These are phyloP conservation scores for Aplysia californica DNA, from an alignment of 1,140 invertebrate species.

Conservation along the genomic window DNA sequence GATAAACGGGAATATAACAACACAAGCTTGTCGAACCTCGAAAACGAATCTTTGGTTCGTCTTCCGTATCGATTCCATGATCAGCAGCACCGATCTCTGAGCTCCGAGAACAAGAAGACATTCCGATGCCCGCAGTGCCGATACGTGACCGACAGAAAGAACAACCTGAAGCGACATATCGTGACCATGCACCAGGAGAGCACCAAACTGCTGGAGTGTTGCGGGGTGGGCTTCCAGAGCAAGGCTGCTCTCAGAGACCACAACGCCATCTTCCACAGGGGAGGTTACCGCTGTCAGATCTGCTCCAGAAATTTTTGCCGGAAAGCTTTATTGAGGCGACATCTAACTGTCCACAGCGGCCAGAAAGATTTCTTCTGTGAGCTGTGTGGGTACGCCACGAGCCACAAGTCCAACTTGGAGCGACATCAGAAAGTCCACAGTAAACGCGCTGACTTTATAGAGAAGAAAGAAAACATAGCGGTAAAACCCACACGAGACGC, in stretches of 20 bases:
- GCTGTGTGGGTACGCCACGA: slow-evolving; percentile 67
- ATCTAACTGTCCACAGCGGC: slow-evolving; percentile 67
- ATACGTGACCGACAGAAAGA: slow-evolving; percentile 67
- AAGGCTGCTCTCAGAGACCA: slow-evolving; percentile 67
- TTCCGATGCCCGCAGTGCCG: slow-evolving; percentile 58
- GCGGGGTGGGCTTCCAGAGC: slow-evolving; percentile 60
- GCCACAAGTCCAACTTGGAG: slow-evolving; percentile 70
- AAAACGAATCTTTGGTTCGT: neutral
- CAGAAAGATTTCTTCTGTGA: slow-evolving; percentile 66
- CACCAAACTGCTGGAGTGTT: slow-evolving; percentile 62
- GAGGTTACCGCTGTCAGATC: slow-evolving; percentile 64
- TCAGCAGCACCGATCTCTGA: neutral
- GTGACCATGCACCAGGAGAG: slow-evolving; percentile 67
- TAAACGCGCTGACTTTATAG: slow-evolving; percentile 7
- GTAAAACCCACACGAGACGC: too few species aligned
- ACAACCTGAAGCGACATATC: slow-evolving; percentile 69
- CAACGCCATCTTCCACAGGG: slow-evolving; percentile 55
- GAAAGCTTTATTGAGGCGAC: slow-evolving; percentile 68
- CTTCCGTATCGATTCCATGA: neutral
- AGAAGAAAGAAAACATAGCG: too few species aligned
- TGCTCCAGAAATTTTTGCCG: slow-evolving; percentile 67
- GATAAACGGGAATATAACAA: neutral
- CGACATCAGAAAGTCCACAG: slow-evolving; percentile 62
- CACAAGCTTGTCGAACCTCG: neutral
- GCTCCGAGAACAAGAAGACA: slow-evolving; percentile 21